These are phyloP conservation scores for Toxostoma redivivum DNA, from an alignment of 2,113 vertebrate species.

Conservation along the genomic window DNA sequence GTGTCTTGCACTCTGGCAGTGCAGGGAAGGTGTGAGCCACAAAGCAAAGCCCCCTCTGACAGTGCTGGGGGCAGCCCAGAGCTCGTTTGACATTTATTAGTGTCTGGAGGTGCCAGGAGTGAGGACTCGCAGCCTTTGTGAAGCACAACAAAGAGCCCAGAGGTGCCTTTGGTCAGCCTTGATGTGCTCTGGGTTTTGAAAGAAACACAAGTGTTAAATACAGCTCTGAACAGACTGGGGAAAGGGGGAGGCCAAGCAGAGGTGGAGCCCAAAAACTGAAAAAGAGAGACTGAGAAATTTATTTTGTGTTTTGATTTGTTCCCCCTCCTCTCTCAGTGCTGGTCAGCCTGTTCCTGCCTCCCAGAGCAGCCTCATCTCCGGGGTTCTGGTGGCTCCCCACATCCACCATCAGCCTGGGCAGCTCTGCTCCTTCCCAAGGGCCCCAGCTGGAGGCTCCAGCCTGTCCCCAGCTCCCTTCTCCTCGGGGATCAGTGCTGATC, in stretches of 20 bases:
- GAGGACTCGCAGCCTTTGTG: not conserved
- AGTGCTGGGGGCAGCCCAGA: not conserved
- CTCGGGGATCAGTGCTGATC: not conserved
- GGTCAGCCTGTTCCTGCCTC: not conserved
- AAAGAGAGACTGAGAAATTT: not conserved
- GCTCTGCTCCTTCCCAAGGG: not conserved
- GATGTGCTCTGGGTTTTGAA: not conserved
- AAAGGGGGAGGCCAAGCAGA: not conserved
- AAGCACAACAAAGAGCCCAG: not conserved
- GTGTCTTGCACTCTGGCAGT: conserved; percentile 6
- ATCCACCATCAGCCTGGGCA: too few species aligned
- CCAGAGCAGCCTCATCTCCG: not conserved
- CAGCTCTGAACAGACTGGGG: not conserved
- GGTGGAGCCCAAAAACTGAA: not conserved
- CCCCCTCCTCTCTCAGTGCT: not conserved
- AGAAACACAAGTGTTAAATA: not conserved
- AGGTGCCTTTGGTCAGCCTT: not conserved
- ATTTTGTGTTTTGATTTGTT: not conserved
- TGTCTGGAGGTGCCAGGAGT: not conserved
- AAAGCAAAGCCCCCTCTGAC: not conserved
- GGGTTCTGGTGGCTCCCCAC: fast-evolving
- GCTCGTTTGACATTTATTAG: conserved; percentile 23
- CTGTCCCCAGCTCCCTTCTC: not conserved
- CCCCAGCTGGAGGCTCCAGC: not conserved
- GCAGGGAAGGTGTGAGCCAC: conserved; percentile 12